Conservation (phyloP, 64 coral and sea anemone species). For the Dendrophyllia cribrosa region DNA sequence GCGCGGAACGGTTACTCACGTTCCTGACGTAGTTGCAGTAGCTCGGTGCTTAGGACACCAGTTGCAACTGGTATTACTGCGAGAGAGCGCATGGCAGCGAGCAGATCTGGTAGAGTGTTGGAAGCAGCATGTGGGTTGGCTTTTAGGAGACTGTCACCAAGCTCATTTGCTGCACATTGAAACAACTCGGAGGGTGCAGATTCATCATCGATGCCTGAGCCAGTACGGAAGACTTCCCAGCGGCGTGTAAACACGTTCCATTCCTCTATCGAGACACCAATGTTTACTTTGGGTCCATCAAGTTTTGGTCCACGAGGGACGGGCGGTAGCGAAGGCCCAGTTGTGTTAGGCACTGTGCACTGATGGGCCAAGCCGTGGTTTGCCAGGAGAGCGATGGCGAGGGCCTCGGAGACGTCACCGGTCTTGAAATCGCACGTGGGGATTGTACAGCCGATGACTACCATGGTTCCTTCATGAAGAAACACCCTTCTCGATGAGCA, state of each 20-base stretch:
- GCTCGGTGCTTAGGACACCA: constrained; percentile 56
- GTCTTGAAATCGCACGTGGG: constrained; percentile 58
- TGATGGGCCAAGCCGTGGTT: constrained; percentile 67
- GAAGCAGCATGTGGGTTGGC: constrained; percentile 37
- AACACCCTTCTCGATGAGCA: constrained; percentile 32
- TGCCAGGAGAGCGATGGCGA: constrained; percentile 55
- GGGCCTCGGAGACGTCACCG: constrained; percentile 21
- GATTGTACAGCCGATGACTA: constrained; percentile 51
- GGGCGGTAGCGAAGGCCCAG: neutral
- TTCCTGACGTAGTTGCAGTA: constrained; percentile 69
- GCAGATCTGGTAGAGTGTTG: constrained; percentile 28
- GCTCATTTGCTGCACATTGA: constrained; percentile 58
- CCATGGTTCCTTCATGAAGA: constrained; percentile 64
- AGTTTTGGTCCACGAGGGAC: constrained; percentile 36
- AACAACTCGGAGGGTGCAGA: constrained; percentile 59
- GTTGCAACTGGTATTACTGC: constrained; percentile 72
- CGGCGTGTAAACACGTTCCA: constrained; percentile 72
- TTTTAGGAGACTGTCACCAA: constrained; percentile 72
- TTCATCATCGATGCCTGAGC: constrained; percentile 57
- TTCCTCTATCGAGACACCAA: constrained; percentile 41
- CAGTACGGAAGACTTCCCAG: constrained; percentile 73
- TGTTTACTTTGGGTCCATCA: constrained; percentile 42
- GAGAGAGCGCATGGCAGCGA: constrained; percentile 70
- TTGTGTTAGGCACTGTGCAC: neutral
- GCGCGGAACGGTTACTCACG: constrained; percentile 67